Percentiles rank a stretch among this genome's conserved stretches.
phyloP scores from a whole-genome alignment of 2,888 invertebrate genomes.

The Philaethria dido region DNA sequence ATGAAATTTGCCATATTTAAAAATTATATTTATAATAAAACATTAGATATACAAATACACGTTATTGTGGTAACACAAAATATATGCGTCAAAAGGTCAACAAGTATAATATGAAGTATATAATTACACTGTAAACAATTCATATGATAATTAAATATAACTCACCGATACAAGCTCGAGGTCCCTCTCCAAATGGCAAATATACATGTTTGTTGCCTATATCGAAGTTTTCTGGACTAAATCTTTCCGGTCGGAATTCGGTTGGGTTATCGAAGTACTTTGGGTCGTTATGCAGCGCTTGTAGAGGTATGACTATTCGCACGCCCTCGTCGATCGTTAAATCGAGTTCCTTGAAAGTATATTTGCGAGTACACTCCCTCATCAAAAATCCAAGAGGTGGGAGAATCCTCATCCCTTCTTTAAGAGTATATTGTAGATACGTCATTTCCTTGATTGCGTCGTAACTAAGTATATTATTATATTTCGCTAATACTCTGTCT shows the following conservation, averaged over 20 bases:
- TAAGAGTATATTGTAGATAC: constrained; percentile 49
- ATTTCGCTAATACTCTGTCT: constrained; percentile 53
- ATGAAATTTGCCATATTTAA: no score
- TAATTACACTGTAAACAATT: not conserved
- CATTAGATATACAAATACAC: no score
- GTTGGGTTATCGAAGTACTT: constrained; percentile 49
- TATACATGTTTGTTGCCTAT: constrained; percentile 56
- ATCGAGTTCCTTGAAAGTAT: not conserved
- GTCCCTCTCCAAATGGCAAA: constrained; percentile 67
- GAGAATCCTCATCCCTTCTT: not conserved
- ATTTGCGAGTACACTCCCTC: constrained; percentile 1
- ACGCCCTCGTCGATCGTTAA: constrained; percentile 9
- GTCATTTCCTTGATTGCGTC: constrained; percentile 66
- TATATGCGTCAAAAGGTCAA: no score
- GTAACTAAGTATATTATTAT: constrained; percentile 59
- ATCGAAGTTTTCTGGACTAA: constrained; percentile 53
- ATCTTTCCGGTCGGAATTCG: constrained; percentile 62
- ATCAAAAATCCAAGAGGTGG: constrained; percentile 7
- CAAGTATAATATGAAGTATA: no score
- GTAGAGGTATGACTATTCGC: constrained; percentile 2
- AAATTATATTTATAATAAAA: no score
- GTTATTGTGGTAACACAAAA: no score
- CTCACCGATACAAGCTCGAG: constrained; percentile 67
- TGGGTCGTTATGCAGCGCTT: not conserved
- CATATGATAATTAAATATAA: not conserved